Evolutionary conservation across 2,113 vertebrate genomes (phyloP), one percentile per base, ranked within the genome.

Genomic region (Otus sunia): DNA sequence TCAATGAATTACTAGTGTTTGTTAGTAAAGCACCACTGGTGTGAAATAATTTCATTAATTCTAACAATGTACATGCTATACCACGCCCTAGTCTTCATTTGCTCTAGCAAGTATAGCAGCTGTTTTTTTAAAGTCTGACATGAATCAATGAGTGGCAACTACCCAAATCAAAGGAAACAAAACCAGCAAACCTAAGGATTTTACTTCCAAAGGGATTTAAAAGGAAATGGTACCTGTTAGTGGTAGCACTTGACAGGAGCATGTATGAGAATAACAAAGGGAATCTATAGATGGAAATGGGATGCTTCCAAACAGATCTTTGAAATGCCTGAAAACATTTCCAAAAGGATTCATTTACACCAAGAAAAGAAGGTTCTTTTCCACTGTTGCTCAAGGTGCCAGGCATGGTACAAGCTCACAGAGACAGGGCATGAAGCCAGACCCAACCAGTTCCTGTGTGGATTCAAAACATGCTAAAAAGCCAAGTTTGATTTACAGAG

Each of bases 121-220:
- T 74, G 79, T n/a, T 34, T 85, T 89, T 91, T 55, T 64, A 9
- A 87, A 69, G 53, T 17, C 86, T 62, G 39, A 82, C 1, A 1
- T 29, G 36, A 90, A 34, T 55, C 88, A 86, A 4, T 81, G 74
- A 72, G 23, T 55, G 77, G 53, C 66, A 95, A 64, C 43, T 72
- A 68, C 20, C 34, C 90, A 96, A 86, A 90, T 79, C 34, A 91
- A 91, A 85, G 69, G 52, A 88, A 91, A 82, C 39, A 82, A 95
- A 79, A 2, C 9, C 3, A 91, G 52, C 47, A 79, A 67, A 79
- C 50, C 45, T 69, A 95, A 86, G 29, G 86, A 92, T 88, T 96
- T 95, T 86, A 58, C 56, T 94, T 94, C 75, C 60, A 76, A 88
- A 87, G 41, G 25, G 73, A 75, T 89, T 95, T 64, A 64, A 74